Evolutionary conservation across 2,888 invertebrate genomes (phyloP).

Genomic region (Agrochola lota): DNA sequence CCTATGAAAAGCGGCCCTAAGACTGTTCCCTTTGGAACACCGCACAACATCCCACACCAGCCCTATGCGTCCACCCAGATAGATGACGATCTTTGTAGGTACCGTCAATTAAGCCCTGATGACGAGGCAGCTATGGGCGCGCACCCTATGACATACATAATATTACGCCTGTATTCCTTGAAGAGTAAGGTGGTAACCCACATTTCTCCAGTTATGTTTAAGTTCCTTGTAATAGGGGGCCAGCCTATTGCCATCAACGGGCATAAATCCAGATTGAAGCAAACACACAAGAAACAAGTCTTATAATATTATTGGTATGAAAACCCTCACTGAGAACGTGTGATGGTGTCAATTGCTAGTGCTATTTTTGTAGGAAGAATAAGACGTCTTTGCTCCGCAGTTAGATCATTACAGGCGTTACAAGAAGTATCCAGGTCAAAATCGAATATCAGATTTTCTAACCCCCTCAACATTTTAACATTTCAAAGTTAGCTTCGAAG

Average conservation of each 20-base stretch:
- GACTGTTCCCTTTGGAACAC: neutral
- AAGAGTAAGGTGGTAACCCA: too few species aligned
- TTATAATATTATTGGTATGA: neutral
- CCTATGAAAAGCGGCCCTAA: neutral
- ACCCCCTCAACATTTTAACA: neutral
- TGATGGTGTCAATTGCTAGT: neutral
- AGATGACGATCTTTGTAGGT: neutral
- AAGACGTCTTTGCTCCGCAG: neutral
- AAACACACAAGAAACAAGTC: neutral
- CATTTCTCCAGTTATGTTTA: too few species aligned
- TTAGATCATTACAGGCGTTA: neutral
- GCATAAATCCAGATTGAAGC: too few species aligned
- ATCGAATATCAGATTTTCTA: neutral
- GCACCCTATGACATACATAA: too few species aligned
- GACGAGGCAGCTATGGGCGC: neutral
- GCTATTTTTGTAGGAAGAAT: too few species aligned
- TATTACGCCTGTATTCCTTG: too few species aligned
- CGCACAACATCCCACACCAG: neutral
- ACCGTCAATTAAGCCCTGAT: neutral
- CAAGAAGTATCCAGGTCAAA: neutral
- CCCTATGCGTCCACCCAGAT: neutral
- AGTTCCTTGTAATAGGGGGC: too few species aligned
- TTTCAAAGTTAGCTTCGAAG: constrained; percentile 5
- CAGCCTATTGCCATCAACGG: too few species aligned
- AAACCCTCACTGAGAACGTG: neutral